Evolutionary conservation across 2,113 vertebrate genomes (phyloP).

Genomic region (Dasyprocta punctata): DNA sequence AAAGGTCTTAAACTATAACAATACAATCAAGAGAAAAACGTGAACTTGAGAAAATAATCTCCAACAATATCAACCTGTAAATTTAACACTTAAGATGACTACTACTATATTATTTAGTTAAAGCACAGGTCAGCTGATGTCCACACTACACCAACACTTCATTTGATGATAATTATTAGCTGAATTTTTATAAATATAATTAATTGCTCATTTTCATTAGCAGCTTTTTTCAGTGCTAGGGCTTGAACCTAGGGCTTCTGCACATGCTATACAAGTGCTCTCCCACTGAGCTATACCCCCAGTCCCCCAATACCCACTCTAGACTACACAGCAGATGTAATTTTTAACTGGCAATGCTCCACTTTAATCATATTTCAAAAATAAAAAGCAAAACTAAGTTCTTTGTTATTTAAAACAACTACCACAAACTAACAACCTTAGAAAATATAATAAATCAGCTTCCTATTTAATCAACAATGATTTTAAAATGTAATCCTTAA

Average conservation of each 20-base stretch:
- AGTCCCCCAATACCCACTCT: background rate
- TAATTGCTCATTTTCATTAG: background rate
- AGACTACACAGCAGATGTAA: constrained; percentile 3
- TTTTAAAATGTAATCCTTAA: constrained; percentile 70
- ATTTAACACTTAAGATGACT: background rate
- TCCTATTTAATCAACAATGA: constrained; percentile 70
- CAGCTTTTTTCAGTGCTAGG: background rate
- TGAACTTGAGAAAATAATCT: constrained; percentile 14
- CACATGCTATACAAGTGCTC: background rate
- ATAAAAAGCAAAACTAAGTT: background rate
- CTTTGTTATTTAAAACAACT: constrained; percentile 46
- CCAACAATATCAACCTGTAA: background rate
- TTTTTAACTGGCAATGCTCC: constrained; percentile 40
- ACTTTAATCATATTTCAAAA: background rate
- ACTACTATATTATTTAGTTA: background rate
- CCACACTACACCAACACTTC: background rate
- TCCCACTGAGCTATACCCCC: background rate
- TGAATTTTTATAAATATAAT: background rate
- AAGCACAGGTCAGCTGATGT: background rate
- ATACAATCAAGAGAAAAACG: background rate
- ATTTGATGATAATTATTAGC: constrained; percentile 1
- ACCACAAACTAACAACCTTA: constrained; percentile 55
- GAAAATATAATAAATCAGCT: constrained; percentile 67
- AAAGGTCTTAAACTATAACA: constrained; percentile 44
- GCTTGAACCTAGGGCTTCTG: background rate